Conservation (phyloP, 2,113 vertebrate species). For the Ceyx melanurus region DNA sequence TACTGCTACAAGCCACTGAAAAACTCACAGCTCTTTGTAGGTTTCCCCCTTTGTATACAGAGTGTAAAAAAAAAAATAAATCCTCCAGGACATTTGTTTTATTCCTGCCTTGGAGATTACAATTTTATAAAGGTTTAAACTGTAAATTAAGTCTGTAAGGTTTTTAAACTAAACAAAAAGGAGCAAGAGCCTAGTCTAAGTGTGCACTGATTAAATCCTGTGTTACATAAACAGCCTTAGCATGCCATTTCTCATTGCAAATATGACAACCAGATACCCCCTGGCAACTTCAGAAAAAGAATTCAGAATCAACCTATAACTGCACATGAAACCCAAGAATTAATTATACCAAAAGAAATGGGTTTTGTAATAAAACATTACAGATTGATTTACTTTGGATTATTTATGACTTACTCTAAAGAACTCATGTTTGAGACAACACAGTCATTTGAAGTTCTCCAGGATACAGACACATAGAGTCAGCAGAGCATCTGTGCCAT, state of each 20-base stretch:
- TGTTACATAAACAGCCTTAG: slow-evolving; percentile 26
- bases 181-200: not conserved
- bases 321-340: not conserved
- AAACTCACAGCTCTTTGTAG: not conserved
- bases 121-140: not conserved
- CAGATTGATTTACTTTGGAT: not conserved
- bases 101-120: not conserved
- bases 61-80: not conserved
- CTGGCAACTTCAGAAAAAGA: not conserved
- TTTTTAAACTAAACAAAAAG: slow-evolving; percentile 2
- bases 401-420: not conserved
- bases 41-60: not conserved
- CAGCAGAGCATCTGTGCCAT: not conserved
- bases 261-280: not conserved
- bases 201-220: slow-evolving; percentile 8
- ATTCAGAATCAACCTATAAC: not conserved
- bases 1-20: not conserved
- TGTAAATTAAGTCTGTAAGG: not conserved
- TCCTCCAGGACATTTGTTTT: not conserved
- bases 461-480: not conserved
- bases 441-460: not conserved
- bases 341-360: slow-evolving; percentile 19
- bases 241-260: not conserved
- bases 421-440: not conserved
- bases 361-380: not conserved